Evolutionary conservation across 2,888 invertebrate species (phyloP), one percentile per base, ranked within the genome.

Genomic region (Baronia brevicornis): DNA sequence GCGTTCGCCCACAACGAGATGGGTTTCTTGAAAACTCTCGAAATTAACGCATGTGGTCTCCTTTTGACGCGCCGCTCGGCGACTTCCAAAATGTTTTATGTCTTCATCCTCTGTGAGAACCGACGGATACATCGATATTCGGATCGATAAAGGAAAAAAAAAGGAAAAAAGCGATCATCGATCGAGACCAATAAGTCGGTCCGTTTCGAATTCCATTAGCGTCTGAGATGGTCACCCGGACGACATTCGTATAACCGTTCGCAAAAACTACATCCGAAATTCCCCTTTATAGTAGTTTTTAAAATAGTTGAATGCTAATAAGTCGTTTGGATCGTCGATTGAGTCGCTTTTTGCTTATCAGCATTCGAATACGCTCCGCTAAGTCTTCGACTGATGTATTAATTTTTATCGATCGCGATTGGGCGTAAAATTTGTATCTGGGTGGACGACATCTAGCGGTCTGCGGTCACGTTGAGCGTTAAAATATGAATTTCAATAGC

Each of bases 61-160:
- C 64, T 58, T 79, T 80, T 74, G 79, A 75, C 63, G 64, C 63
- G 66, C 80, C 82, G 79, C 70, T 40, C 31, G 41, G 27, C 51
- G 54, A 54, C 59, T 60, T 54, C 62, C 64, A 63, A 73, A 71
- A 79, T 74, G n/a, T 73, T 78, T 80, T 82, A 84, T 78, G 82
- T 84, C 84, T 84, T 82, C 77, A 84, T 84, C 64, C 52, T 50
- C 66, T 61, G 71, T 72, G 78, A 71, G 78, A 79, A 73, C 61
- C 56, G 54, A 42, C 42, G 44, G 44, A 54, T 58, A 56, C 55
- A 46, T 53, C 58, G 60, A 63, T 56, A 58, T 67, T 55, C 46
- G 46, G 53, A 48, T 57, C 56, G 59, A 58, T 48, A 46, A 55
- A 60, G 48, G 42, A 46, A 48, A 56, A 54, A 48, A 38, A 49